Percentiles rank a stretch among this genome's conserved stretches.
These are phyloP conservation scores for Isoperla grammatica DNA, from an alignment of 2,888 invertebrate species.

Conservation along the genomic window DNA sequence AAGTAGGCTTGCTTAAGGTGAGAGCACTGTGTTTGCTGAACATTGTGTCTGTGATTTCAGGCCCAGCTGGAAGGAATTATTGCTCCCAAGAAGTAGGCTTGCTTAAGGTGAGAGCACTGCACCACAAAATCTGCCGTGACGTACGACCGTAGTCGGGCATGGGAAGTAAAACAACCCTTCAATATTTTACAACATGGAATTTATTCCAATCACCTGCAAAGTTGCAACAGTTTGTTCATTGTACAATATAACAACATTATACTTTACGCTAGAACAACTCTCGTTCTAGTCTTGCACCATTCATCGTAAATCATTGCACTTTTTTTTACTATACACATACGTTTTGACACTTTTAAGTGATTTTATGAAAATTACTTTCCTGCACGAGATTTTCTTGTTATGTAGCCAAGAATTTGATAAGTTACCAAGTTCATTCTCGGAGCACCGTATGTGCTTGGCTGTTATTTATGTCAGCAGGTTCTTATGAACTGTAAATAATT, in stretches of 20 bases:
- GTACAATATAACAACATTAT: conserved; percentile 13
- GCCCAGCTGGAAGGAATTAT: conserved; percentile 92
- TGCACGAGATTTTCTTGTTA: no score
- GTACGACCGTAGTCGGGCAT: background rate
- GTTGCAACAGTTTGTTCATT: conserved; percentile 3
- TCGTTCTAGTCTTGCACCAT: no score
- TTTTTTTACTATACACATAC: no score
- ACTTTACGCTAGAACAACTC: background rate
- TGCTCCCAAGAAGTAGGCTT: conserved; percentile 80
- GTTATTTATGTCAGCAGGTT: background rate
- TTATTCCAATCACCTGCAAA: conserved; percentile 17
- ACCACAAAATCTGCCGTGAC: background rate
- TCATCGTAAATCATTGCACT: no score
- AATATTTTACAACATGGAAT: conserved; percentile 13
- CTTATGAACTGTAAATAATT: background rate
- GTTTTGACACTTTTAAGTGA: no score
- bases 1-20: no score
- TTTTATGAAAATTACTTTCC: no score
- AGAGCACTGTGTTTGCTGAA: no score
- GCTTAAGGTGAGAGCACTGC: background rate
- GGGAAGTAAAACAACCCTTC: background rate
- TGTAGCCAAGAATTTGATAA: no score
- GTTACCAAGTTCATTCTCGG: background rate
- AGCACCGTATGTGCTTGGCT: background rate
- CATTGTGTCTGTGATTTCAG: conserved; percentile 49